Evolutionary conservation across 2,113 vertebrate species (phyloP).

Genomic region (Oreocharis arfaki): DNA sequence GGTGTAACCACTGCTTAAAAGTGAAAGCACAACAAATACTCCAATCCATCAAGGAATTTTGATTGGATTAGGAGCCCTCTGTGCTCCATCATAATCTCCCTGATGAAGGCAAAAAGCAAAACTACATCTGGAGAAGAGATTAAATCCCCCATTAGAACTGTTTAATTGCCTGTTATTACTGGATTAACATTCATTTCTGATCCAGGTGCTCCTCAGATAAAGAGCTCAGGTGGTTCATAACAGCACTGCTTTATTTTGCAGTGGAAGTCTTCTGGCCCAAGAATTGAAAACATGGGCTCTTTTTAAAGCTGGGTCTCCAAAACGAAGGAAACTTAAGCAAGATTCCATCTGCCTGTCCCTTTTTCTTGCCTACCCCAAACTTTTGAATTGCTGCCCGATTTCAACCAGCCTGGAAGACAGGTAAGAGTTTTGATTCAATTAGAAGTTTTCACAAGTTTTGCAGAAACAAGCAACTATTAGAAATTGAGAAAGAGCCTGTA

Average conservation of each 20-base stretch:
- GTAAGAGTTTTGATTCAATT: not conserved
- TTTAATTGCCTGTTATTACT: constrained; percentile 33
- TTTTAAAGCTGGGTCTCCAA: not conserved
- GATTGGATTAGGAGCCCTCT: constrained; percentile 26
- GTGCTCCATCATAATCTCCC: not conserved
- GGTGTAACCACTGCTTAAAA: not conserved
- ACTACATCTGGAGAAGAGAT: constrained; percentile 31
- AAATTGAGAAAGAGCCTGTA: not conserved
- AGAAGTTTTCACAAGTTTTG: not conserved
- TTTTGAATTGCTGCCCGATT: not conserved
- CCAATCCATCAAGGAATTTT: not conserved
- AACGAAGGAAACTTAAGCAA: not conserved
- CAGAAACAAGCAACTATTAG: not conserved
- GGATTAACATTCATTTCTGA: constrained; percentile 16
- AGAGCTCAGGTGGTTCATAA: not conserved
- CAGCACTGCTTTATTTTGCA: not conserved
- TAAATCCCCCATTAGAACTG: not conserved
- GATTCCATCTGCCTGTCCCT: not conserved
- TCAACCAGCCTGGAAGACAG: not conserved
- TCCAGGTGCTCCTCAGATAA: constrained; percentile 26
- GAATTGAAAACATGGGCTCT: not conserved
- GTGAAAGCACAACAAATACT: not conserved
- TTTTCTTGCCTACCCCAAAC: not conserved
- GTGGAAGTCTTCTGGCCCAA: not conserved
- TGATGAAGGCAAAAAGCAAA: not conserved